These are phyloP conservation scores for Cataglyphis cursor DNA, from an alignment of 2,888 invertebrate genomes.

Conservation along the genomic window DNA sequence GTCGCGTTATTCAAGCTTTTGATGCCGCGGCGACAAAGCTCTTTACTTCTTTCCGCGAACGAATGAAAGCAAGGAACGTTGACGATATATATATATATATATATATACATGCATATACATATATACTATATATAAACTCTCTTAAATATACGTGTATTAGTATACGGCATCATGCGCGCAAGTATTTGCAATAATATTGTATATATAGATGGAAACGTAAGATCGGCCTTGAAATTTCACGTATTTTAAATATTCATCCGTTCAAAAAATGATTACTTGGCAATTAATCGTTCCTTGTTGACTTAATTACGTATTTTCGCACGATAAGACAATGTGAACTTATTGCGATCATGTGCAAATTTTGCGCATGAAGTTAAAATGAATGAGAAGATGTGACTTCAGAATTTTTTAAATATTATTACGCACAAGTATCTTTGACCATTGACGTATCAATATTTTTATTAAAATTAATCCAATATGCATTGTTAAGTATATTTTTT, in stretches of 20 bases:
- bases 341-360: not conserved
- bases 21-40: slow-evolving; percentile 82
- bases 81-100: slow-evolving; percentile 73
- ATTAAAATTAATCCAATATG: not conserved
- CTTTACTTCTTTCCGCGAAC: slow-evolving; percentile 79
- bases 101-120: slow-evolving; percentile 48
- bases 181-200: slow-evolving; percentile 36
- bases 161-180: not conserved
- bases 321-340: not conserved
- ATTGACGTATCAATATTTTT: not conserved
- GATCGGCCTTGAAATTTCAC: slow-evolving; percentile 59
- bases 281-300: not conserved
- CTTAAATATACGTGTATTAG: slow-evolving; percentile 27
- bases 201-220: slow-evolving; percentile 36
- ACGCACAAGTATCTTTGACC: not conserved
- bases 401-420: not conserved
- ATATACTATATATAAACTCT: slow-evolving; percentile 52
- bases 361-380: not conserved
- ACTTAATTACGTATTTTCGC: not conserved
- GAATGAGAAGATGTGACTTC: not conserved
- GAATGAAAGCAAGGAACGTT: slow-evolving; percentile 80
- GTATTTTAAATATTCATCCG: slow-evolving; percentile 70
- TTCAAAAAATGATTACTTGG: slow-evolving; percentile 55
- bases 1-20: slow-evolving; percentile 83
- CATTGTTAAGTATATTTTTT: not conserved